Percentiles rank a stretch among this genome's conserved stretches.
Conservation (phyloP, 2,888 invertebrate genomes). For the Zaprionus lineosus region DNA sequence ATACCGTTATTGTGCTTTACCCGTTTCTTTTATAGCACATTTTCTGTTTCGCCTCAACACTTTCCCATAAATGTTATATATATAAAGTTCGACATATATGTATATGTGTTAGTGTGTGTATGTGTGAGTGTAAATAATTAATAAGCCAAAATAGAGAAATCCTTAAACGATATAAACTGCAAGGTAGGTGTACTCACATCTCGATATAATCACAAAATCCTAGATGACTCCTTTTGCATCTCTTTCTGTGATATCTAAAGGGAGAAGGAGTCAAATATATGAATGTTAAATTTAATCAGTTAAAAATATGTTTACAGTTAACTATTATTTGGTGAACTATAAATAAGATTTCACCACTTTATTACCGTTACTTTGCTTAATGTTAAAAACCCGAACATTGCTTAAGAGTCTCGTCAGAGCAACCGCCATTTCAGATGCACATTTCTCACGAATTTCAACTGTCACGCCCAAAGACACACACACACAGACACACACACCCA, state of each 20-base stretch:
- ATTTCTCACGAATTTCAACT: conserved; percentile 23
- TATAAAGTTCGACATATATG: conserved; percentile 22
- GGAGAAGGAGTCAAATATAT: no score
- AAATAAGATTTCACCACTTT: no score
- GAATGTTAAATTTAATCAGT: no score
- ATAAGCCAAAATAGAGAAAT: no score
- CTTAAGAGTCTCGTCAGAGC: neutral
- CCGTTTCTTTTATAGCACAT: conserved; percentile 65
- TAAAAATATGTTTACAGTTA: no score
- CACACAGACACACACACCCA: neutral
- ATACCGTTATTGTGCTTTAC: conserved; percentile 17
- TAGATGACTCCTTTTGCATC: no score
- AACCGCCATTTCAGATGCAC: conserved; percentile 28
- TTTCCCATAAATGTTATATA: neutral
- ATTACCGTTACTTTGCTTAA: no score
- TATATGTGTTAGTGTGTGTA: conserved; percentile 24
- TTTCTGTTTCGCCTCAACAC: conserved; percentile 36
- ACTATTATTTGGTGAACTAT: no score
- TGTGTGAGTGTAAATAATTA: conserved; percentile 34
- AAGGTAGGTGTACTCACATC: conserved; percentile 55
- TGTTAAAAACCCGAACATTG: neutral
- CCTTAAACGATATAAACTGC: conserved; percentile 5
- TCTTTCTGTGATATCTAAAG: no score
- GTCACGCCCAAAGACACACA: conserved; percentile 40
- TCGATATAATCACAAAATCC: no score